Evolutionary conservation across 2,888 invertebrate species (phyloP).

Genomic region (Dicyrtoma fusca): DNA sequence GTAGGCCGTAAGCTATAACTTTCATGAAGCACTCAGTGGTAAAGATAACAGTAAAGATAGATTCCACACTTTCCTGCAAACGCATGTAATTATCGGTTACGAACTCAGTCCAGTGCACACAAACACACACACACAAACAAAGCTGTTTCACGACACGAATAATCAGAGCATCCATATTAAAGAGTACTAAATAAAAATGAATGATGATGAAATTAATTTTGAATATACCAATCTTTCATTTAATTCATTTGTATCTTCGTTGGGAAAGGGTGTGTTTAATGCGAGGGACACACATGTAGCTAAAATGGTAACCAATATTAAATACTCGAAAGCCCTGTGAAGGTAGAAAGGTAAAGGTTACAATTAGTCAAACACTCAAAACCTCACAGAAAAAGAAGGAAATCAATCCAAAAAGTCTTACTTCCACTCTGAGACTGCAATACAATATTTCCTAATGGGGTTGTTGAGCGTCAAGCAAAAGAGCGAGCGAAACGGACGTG

Average conservation of each 20-base stretch:
- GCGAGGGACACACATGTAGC: slow-evolving; percentile 68
- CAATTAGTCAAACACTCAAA: neutral
- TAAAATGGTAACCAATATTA: slow-evolving; percentile 67
- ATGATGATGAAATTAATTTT: neutral
- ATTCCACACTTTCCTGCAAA: slow-evolving; percentile 65
- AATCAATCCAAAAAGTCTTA: slow-evolving; percentile 32
- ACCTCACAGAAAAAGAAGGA: no score
- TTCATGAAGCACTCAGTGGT: slow-evolving; percentile 67
- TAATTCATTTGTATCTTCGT: slow-evolving; percentile 64
- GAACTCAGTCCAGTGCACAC: no score
- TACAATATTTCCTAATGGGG: slow-evolving; percentile 52
- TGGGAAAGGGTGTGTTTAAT: slow-evolving; percentile 66
- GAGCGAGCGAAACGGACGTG: slow-evolving; percentile 51
- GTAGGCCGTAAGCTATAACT: slow-evolving; percentile 67
- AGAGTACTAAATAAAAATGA: neutral
- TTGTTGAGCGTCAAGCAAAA: slow-evolving; percentile 53
- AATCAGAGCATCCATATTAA: neutral
- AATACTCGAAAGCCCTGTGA: slow-evolving; percentile 65
- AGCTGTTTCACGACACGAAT: neutral
- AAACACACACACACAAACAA: no score
- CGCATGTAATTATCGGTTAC: neutral
- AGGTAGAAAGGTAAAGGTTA: neutral
- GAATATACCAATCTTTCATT: slow-evolving; percentile 64
- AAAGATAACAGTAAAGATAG: slow-evolving; percentile 67
- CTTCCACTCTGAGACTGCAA: slow-evolving; percentile 56